Conservation (phyloP, 2,113 vertebrate species). For the Protobothrops flavoviridis region DNA sequence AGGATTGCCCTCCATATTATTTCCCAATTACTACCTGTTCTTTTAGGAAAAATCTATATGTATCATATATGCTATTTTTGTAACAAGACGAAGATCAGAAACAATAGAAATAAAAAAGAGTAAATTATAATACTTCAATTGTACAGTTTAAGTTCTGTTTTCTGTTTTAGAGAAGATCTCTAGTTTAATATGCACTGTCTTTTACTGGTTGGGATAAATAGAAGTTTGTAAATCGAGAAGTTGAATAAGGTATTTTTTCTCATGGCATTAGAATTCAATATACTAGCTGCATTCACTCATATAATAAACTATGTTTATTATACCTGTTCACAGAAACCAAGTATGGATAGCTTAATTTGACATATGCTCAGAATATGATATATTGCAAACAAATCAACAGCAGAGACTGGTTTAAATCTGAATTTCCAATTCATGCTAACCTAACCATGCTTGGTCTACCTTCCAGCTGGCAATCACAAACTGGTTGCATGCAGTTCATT, state of each 20-base stretch:
- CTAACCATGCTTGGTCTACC: neutral
- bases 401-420: neutral
- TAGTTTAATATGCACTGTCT: neutral
- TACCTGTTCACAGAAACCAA: neutral
- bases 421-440: neutral
- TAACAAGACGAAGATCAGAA: neutral
- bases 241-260: neutral
- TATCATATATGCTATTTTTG: neutral
- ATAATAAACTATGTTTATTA: neutral
- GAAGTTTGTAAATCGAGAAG: neutral
- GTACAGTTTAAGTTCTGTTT: neutral
- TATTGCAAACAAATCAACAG: neutral
- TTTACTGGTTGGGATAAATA: neutral
- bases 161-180: neutral
- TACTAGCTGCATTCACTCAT: neutral
- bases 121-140: neutral
- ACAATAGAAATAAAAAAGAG: neutral
- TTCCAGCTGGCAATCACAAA: neutral
- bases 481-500: neutral
- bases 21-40: neutral
- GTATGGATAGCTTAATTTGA: neutral
- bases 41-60: neutral
- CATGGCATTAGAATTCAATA: neutral
- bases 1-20: neutral
- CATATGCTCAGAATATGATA: neutral